These are phyloP conservation scores for Kuschelorhynchus macadamiae DNA, from an alignment of 2,888 invertebrate genomes.

Conservation along the genomic window DNA sequence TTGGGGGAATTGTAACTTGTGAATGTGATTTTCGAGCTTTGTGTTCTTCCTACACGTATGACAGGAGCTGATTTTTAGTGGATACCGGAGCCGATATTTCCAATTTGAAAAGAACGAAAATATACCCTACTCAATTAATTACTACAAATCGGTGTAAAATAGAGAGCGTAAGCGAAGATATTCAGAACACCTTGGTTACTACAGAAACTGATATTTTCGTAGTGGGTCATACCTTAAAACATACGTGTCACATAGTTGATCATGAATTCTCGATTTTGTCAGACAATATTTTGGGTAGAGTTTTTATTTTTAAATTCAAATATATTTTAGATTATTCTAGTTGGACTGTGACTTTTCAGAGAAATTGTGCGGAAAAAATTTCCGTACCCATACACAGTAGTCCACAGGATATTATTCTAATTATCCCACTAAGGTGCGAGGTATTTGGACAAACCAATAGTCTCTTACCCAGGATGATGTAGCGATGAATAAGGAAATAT, in stretches of 20 bases:
- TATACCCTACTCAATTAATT: conserved; percentile 12
- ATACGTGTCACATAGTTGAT: conserved; percentile 17
- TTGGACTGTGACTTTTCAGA: conserved; percentile 17
- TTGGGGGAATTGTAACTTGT: no score
- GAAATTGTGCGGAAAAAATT: neutral
- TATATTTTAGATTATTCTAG: conserved; percentile 9
- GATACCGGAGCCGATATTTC: conserved; percentile 30
- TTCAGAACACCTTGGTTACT: conserved; percentile 1
- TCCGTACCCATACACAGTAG: conserved; percentile 9
- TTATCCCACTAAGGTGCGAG: conserved; percentile 19
- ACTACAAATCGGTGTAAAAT: conserved; percentile 9
- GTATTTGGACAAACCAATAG: conserved; percentile 10
- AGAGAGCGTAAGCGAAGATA: conserved; percentile 14
- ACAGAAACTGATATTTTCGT: conserved; percentile 8
- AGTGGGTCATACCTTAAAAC: neutral
- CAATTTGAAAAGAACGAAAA: conserved; percentile 23
- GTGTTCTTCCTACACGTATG: conserved; percentile 5
- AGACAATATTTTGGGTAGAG: conserved; percentile 19
- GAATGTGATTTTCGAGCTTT: no score
- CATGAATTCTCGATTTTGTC: conserved; percentile 14
- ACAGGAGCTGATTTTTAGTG: conserved; percentile 9
- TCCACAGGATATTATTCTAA: conserved; percentile 13
- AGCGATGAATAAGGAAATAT: no score
- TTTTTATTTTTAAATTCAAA: neutral
- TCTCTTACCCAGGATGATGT: no score